phyloP scores from a whole-genome alignment of 2,797 vertebrate genomes.

The Diplodus puntazzo region DNA sequence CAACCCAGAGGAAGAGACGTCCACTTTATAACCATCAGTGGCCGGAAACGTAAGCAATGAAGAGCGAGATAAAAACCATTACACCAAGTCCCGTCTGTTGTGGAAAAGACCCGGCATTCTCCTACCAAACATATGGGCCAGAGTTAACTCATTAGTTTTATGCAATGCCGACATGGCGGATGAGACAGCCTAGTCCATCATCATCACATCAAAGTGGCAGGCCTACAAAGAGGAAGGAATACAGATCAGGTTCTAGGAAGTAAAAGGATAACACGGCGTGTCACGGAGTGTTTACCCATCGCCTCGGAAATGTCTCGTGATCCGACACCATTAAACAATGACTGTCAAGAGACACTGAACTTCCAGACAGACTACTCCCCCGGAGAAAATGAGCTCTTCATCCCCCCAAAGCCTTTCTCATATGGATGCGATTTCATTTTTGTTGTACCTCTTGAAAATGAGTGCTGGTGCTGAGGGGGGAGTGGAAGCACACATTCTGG shows the following conservation, averaged over 20 bases:
- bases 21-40: conserved; percentile 77
- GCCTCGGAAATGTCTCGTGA: conserved; percentile 54
- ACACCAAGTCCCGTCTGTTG: conserved; percentile 43
- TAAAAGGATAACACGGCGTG: conserved; percentile 22
- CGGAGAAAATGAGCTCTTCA: conserved; percentile 56
- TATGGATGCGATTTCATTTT: conserved; percentile 62
- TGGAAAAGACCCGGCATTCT: conserved; percentile 33
- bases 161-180: conserved; percentile 51
- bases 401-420: conserved; percentile 48
- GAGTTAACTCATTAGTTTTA: conserved; percentile 61
- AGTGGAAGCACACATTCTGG: conserved; percentile 75
- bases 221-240: conserved; percentile 47
- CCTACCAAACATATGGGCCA: conserved; percentile 38
- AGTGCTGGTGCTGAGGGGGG: conserved; percentile 59
- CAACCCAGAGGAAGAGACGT: conserved; percentile 67
- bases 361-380: conserved; percentile 31
- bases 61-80: conserved; percentile 69
- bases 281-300: conserved; percentile 54
- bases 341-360: conserved; percentile 40
- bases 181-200: conserved; percentile 64
- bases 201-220: conserved; percentile 64
- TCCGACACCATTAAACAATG: conserved; percentile 55
- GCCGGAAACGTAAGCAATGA: conserved; percentile 69
- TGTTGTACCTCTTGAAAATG: conserved; percentile 74
- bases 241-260: conserved; percentile 48